phyloP scores from a whole-genome alignment of 2,797 vertebrate species.

The Bothrops alternatus region DNA sequence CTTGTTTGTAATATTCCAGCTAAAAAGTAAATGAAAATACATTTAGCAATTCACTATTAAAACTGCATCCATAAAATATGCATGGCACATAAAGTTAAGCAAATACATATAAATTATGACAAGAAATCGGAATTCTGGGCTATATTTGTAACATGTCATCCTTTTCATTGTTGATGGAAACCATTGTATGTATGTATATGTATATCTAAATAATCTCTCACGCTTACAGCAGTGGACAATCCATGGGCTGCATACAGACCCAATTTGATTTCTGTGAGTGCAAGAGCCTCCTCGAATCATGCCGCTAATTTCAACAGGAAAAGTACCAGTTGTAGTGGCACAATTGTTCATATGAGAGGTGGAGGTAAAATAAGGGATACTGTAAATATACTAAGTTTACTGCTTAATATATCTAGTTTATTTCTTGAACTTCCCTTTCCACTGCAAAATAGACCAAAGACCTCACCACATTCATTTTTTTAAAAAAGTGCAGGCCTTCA shows the following conservation, averaged over 20 bases:
- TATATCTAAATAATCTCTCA: background rate
- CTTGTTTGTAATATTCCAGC: slow-evolving; percentile 99
- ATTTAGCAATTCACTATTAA: background rate
- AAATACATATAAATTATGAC: background rate
- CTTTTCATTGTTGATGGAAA: background rate
- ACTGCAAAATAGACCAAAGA: background rate
- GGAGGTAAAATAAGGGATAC: background rate
- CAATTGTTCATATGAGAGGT: background rate
- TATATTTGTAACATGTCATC: background rate
- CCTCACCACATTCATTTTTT: background rate
- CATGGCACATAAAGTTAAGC: background rate
- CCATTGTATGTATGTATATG: background rate
- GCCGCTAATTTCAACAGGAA: background rate
- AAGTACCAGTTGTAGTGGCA: background rate
- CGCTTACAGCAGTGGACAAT: background rate
- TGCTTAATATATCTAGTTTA: background rate
- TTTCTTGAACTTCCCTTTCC: background rate
- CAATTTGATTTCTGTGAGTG: background rate
- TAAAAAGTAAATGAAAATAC: slow-evolving; percentile 23
- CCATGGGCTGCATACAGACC: background rate
- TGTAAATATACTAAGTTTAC: background rate
- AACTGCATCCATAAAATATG: background rate
- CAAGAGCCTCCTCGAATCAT: background rate
- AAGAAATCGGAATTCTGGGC: background rate
- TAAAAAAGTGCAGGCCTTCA: background rate